Percentiles rank a stretch among this genome's conserved stretches.
Evolutionary conservation across 2,113 vertebrate species (phyloP).

Genomic region (Peromyscus maniculatus): DNA sequence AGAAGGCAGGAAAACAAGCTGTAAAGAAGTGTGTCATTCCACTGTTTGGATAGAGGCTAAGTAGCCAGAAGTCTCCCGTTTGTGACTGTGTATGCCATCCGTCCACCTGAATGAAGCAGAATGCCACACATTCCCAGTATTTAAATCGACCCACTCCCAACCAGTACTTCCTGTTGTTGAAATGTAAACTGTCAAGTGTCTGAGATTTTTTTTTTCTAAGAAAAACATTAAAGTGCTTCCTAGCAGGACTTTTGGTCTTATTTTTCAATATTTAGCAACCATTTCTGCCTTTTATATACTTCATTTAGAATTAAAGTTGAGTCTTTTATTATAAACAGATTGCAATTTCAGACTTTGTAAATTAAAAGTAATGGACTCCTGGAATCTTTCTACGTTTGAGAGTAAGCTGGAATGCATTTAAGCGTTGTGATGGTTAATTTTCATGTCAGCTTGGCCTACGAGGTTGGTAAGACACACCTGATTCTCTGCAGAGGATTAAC

Average conservation of each 20-base stretch:
- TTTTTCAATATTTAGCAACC: conserved; percentile 30
- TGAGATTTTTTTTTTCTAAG: conserved; percentile 67
- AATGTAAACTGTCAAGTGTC: conserved; percentile 70
- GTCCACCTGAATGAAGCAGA: conserved; percentile 25
- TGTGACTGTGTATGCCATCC: background rate
- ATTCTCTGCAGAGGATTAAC: background rate
- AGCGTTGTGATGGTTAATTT: conserved; percentile 4
- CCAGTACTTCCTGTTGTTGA: conserved; percentile 71
- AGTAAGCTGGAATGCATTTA: conserved; percentile 56
- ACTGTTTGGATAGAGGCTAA: conserved; percentile 11
- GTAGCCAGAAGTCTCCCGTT: conserved; percentile 26
- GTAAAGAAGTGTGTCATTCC: background rate
- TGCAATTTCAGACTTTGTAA: conserved; percentile 36
- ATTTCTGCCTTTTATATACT: background rate
- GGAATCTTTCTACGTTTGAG: conserved; percentile 18
- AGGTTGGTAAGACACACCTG: background rate
- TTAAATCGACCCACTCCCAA: conserved; percentile 34
- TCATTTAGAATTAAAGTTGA: conserved; percentile 34
- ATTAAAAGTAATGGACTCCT: conserved; percentile 41
- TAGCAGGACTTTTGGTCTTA: conserved; percentile 65
- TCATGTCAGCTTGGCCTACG: background rate
- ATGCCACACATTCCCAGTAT: conserved; percentile 43
- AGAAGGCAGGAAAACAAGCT: conserved; percentile 1
- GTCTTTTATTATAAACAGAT: conserved; percentile 8
- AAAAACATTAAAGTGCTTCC: conserved; percentile 81